Conservation (phyloP, 1,140 invertebrate species). For the Harpegnathos saltator region DNA sequence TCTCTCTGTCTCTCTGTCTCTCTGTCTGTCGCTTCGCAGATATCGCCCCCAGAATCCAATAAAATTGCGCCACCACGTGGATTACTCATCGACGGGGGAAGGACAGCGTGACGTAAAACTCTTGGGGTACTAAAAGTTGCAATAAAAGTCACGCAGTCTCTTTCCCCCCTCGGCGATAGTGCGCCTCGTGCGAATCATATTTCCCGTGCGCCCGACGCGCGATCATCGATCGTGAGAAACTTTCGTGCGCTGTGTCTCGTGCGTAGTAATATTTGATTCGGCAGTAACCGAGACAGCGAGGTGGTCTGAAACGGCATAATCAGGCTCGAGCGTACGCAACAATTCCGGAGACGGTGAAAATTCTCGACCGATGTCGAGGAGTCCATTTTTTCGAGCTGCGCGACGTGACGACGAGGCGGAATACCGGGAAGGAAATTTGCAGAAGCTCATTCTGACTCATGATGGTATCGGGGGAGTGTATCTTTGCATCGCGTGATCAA, state of each 20-base stretch:
- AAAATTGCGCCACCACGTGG: slow-evolving; percentile 27
- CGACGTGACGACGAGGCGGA: too few relatives aligned
- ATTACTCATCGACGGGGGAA: slow-evolving; percentile 59
- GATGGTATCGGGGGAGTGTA: too few relatives aligned
- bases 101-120: slow-evolving; percentile 41
- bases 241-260: neutral
- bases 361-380: too few relatives aligned
- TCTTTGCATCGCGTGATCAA: neutral
- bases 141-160: slow-evolving; percentile 63
- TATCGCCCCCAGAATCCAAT: slow-evolving; percentile 9
- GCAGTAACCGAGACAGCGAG: neutral
- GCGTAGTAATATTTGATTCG: neutral
- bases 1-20: too few relatives aligned
- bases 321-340: too few relatives aligned
- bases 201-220: slow-evolving; percentile 29
- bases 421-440: too few relatives aligned
- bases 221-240: slow-evolving; percentile 17
- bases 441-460: too few relatives aligned
- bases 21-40: neutral
- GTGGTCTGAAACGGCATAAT: slow-evolving; percentile 1
- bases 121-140: slow-evolving; percentile 23
- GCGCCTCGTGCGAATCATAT: neutral
- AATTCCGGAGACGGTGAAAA: too few relatives aligned
- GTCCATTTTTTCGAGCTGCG: too few relatives aligned
- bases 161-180: neutral